phyloP scores from a whole-genome alignment of 92 coral and sea anemone species.

The Bergia sp. region DNA sequence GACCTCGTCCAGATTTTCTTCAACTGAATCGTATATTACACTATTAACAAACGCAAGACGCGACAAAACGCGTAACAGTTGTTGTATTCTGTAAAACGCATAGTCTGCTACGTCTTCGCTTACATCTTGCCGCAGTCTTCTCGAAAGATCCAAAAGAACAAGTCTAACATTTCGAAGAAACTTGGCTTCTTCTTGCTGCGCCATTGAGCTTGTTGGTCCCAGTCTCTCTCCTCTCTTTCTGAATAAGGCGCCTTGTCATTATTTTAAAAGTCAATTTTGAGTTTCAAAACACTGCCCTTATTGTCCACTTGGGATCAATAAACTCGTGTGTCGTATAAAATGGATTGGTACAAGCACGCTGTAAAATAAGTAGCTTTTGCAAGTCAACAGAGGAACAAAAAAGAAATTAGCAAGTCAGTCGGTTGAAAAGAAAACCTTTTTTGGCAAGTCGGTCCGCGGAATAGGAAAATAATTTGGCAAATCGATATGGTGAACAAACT shows the following conservation, averaged over 20 bases:
- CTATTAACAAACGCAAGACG: constrained; percentile 8
- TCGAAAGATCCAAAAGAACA: constrained; percentile 54
- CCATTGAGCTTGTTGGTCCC: constrained; percentile 15
- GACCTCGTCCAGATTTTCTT: constrained; percentile 37
- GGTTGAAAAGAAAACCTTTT: not conserved
- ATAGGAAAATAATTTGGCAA: not conserved
- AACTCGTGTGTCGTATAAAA: too few relatives aligned
- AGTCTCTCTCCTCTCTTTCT: not conserved
- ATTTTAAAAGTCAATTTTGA: not conserved
- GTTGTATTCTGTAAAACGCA: constrained; percentile 51
- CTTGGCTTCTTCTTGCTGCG: constrained; percentile 18
- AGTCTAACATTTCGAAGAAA: constrained; percentile 36
- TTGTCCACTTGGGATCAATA: not conserved
- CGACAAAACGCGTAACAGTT: constrained; percentile 31
- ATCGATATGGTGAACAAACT: not conserved
- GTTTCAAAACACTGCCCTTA: too few relatives aligned
- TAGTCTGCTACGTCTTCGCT: constrained; percentile 59
- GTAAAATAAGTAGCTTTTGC: not conserved
- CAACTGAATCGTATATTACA: constrained; percentile 33
- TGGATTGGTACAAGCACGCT: not conserved
- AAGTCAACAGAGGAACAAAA: too few relatives aligned
- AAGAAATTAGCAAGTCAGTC: not conserved
- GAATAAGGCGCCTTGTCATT: not conserved
- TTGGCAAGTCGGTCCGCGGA: too few relatives aligned
- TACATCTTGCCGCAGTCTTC: constrained; percentile 62